Percentiles rank a stretch among this genome's conserved stretches.
Evolutionary conservation across 1,140 invertebrate species (phyloP).

Genomic region (Microplitis mediator): DNA sequence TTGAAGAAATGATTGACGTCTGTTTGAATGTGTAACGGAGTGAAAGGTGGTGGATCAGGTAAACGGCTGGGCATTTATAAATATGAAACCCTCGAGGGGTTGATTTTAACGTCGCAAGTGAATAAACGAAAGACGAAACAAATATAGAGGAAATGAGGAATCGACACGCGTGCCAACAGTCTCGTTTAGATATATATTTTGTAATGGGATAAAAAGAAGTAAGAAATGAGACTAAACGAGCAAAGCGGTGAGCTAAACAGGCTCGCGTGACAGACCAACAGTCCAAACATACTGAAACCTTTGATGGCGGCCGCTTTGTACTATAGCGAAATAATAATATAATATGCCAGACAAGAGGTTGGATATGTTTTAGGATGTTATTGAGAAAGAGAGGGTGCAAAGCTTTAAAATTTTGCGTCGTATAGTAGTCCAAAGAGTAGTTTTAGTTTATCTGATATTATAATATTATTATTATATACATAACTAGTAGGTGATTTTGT

Average conservation of each 20-base stretch:
- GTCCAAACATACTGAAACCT: slow-evolving; percentile 35
- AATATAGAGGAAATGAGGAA: not conserved
- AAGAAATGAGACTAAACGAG: not conserved
- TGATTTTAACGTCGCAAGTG: not conserved
- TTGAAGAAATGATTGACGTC: slow-evolving; percentile 16
- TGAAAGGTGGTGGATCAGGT: not conserved
- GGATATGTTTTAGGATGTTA: not conserved
- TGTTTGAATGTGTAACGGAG: slow-evolving; percentile 13
- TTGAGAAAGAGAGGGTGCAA: not conserved
- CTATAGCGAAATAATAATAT: slow-evolving; percentile 2
- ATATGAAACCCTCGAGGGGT: not conserved
- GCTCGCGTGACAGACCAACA: slow-evolving; percentile 39
- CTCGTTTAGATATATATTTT: not conserved
- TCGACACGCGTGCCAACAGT: slow-evolving; percentile 5
- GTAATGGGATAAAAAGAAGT: slow-evolving; percentile 3
- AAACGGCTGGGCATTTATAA: not conserved
- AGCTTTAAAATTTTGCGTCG: not conserved
- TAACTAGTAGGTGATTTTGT: too few relatives aligned
- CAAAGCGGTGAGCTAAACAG: slow-evolving; percentile 33
- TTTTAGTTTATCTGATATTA: too few relatives aligned
- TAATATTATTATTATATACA: too few relatives aligned
- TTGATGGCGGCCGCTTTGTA: slow-evolving; percentile 32
- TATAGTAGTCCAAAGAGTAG: too few relatives aligned
- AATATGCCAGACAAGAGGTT: not conserved
- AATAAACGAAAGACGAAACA: not conserved